A percentile compares a stretch with the other conserved stretches of the same genome.
phyloP scores from a whole-genome alignment of 1,140 invertebrate genomes.

The Drosophila paulistorum region DNA sequence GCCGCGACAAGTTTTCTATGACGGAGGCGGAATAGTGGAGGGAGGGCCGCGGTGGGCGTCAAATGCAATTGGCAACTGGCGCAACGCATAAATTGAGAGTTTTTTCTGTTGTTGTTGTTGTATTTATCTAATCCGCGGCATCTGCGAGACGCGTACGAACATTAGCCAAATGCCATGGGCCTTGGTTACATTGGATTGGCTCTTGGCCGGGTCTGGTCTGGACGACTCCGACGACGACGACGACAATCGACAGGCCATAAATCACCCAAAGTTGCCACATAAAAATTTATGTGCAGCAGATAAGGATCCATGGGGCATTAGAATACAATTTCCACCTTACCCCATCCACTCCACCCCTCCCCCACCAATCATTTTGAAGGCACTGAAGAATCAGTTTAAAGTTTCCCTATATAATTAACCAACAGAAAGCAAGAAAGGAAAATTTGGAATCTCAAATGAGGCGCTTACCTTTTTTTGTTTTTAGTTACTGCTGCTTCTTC shows the following conservation, averaged over 20 bases:
- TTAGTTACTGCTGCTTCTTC: neutral
- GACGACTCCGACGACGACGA: conserved; percentile 50
- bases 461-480: conserved; percentile 4
- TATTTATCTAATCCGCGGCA: conserved; percentile 76
- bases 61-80: conserved; percentile 74
- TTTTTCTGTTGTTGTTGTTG: conserved; percentile 32
- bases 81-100: conserved; percentile 80
- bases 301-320: conserved; percentile 76
- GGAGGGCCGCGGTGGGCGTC: neutral
- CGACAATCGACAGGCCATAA: conserved; percentile 81
- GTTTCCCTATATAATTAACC: conserved; percentile 7
- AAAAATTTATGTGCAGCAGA: conserved; percentile 77
- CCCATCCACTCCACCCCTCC: neutral
- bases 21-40: neutral
- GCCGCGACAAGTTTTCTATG: conserved; percentile 69
- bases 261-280: conserved; percentile 79
- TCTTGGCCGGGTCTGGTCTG: conserved; percentile 31
- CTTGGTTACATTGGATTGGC: conserved; percentile 4
- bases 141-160: conserved; percentile 77
- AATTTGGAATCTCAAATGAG: neutral
- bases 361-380: conserved; percentile 27
- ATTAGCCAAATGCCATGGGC: conserved; percentile 60
- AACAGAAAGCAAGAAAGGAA: neutral
- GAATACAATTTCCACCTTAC: conserved; percentile 63
- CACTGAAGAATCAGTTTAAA: neutral